A percentile compares a stretch with the other conserved stretches of the same genome.
phyloP scores from a whole-genome alignment of 2,797 vertebrate genomes.

The Oreonectes daqikongensis region DNA sequence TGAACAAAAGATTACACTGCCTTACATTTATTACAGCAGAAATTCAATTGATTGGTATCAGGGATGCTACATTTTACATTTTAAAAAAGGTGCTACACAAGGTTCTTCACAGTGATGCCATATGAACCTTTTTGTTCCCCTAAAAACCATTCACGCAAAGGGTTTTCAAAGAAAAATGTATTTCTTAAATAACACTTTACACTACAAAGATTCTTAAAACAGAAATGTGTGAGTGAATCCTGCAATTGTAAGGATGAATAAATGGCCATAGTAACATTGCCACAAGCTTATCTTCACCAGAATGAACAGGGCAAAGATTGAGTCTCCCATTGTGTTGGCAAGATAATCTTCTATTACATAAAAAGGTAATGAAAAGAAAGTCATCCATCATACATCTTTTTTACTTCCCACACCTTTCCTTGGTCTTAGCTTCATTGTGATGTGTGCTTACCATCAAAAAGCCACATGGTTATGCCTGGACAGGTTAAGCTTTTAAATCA shows the following conservation, averaged over 20 bases:
- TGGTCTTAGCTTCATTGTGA: background rate
- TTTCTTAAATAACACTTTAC: no score
- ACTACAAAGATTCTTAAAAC: no score
- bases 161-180: no score
- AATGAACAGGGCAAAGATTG: slow-evolving; percentile 8
- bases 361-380: background rate
- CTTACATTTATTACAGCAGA: background rate
- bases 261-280: background rate
- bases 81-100: no score
- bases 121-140: no score
- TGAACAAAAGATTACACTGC: background rate
- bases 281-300: slow-evolving; percentile 6
- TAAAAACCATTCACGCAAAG: no score
- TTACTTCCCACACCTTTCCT: background rate
- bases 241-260: background rate
- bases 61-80: no score
- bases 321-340: background rate
- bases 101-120: no score
- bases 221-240: background rate
- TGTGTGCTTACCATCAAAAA: background rate
- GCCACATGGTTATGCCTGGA: no score
- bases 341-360: background rate
- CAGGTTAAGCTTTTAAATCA: background rate
- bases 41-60: background rate
- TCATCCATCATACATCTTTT: background rate